phyloP scores from a whole-genome alignment of 2,888 invertebrate genomes.

The Lamellibrachia satsuma region DNA sequence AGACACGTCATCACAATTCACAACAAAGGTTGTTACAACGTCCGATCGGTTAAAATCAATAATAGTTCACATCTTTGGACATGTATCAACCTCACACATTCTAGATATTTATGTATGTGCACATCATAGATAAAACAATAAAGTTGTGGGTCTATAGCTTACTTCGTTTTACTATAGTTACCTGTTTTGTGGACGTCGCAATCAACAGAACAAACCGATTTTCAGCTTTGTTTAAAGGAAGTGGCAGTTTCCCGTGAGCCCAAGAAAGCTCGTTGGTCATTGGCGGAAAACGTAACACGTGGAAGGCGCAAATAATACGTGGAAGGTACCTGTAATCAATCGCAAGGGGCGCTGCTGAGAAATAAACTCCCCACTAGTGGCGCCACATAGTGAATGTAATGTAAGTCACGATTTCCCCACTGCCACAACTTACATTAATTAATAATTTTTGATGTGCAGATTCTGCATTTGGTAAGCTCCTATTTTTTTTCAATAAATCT shows the following conservation, averaged over 20 bases:
- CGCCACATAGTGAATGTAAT: background rate
- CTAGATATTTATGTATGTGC: background rate
- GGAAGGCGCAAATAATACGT: background rate
- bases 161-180: background rate
- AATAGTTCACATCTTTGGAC: background rate
- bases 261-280: background rate
- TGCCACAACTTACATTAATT: too few species aligned
- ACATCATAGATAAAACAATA: conserved; percentile 3
- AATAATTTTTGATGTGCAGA: too few species aligned
- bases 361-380: background rate
- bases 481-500: too few species aligned
- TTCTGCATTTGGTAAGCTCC: too few species aligned
- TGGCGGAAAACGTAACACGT: background rate
- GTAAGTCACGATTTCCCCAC: background rate
- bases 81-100: background rate
- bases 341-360: background rate
- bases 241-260: background rate
- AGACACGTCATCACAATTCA: background rate
- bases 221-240: conserved; percentile 17
- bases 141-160: background rate
- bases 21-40: background rate
- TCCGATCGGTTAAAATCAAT: background rate
- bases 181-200: conserved; percentile 13
- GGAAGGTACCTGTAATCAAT: background rate
- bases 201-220: background rate